Conservation (phyloP, 2,888 invertebrate genomes). For the Drosophila barbarae region DNA sequence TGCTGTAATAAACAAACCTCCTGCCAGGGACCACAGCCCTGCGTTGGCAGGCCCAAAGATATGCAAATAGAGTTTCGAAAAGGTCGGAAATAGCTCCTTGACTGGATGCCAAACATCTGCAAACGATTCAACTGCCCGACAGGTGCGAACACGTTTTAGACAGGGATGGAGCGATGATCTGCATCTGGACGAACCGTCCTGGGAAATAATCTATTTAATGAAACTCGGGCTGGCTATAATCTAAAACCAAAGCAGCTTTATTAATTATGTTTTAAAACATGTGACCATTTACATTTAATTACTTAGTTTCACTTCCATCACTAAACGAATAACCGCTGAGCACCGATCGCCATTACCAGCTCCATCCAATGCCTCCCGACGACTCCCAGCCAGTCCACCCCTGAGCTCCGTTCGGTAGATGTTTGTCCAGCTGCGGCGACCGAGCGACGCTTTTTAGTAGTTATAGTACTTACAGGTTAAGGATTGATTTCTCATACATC, state of each 20-base stretch:
- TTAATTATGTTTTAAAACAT: conserved; percentile 41
- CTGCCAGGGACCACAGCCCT: conserved; percentile 2
- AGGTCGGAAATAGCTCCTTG: no score
- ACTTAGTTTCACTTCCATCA: conserved; percentile 32
- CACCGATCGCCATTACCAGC: conserved; percentile 12
- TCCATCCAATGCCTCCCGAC: conserved; percentile 2
- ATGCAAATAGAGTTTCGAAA: not conserved
- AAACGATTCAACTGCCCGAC: no score
- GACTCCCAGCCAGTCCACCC: conserved; percentile 5
- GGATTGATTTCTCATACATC: conserved; percentile 20
- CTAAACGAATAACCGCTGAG: conserved; percentile 37
- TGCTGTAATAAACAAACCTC: conserved; percentile 35
- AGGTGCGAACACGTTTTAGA: not conserved
- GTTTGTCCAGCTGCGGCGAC: conserved; percentile 20
- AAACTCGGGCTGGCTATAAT: conserved; percentile 14
- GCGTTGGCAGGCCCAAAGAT: conserved; percentile 8
- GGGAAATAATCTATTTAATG: not conserved
- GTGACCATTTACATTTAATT: conserved; percentile 47
- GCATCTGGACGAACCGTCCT: no score
- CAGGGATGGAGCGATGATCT: not conserved
- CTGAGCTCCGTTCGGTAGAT: not conserved
- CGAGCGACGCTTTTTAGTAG: conserved; percentile 10
- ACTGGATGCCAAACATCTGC: no score
- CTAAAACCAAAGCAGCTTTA: conserved; percentile 48
- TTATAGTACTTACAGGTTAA: conserved; percentile 37